phyloP scores from a whole-genome alignment of 2,888 invertebrate genomes.

The Drosophila mimetica region DNA sequence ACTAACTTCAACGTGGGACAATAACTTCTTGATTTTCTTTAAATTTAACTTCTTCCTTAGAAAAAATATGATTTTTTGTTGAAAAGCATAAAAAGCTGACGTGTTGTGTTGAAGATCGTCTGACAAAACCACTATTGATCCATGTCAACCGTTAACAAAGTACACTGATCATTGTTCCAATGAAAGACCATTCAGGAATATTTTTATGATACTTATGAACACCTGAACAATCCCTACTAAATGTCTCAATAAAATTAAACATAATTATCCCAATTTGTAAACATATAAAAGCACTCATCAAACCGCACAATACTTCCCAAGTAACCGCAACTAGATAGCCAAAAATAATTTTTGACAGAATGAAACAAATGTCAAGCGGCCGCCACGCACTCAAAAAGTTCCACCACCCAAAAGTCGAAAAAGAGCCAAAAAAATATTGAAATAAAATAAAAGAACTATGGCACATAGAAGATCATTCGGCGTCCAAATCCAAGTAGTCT shows the following conservation, averaged over 20 bases:
- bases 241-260: conserved; percentile 3
- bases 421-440: conserved; percentile 14
- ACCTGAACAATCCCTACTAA: conserved; percentile 6
- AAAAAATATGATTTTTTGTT: too few species aligned
- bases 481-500: conserved; percentile 73
- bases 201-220: background rate
- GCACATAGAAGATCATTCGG: conserved; percentile 19
- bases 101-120: too few species aligned
- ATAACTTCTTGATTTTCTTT: too few species aligned
- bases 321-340: conserved; percentile 8
- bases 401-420: conserved; percentile 29
- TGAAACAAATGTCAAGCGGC: conserved; percentile 41
- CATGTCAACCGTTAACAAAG: too few species aligned
- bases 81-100: too few species aligned
- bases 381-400: conserved; percentile 32
- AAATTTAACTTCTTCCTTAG: too few species aligned
- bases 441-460: conserved; percentile 37
- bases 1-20: too few species aligned
- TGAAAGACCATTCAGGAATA: too few species aligned
- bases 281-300: background rate
- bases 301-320: conserved; percentile 4
- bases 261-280: background rate
- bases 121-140: too few species aligned
- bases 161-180: too few species aligned
- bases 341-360: conserved; percentile 48